phyloP scores from a whole-genome alignment of 2,888 invertebrate genomes.

The Calameuta idolon region DNA sequence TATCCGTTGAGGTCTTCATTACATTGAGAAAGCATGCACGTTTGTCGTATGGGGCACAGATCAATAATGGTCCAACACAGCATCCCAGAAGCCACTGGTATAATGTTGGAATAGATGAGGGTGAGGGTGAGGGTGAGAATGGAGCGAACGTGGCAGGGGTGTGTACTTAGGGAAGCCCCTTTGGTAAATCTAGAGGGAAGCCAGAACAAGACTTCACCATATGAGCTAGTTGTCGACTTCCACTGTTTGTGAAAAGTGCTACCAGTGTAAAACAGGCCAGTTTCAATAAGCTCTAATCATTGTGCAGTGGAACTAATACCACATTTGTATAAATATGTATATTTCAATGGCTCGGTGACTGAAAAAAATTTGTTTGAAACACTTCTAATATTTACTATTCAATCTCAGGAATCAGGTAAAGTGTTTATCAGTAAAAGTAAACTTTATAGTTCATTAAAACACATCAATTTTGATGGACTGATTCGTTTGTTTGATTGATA shows the following conservation, averaged over 20 bases:
- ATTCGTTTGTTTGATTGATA: background rate
- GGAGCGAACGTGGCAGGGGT: slow-evolving; percentile 40
- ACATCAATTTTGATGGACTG: background rate
- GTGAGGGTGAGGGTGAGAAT: slow-evolving; percentile 40
- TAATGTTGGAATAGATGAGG: slow-evolving; percentile 26
- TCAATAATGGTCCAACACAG: slow-evolving; percentile 64
- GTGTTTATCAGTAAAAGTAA: background rate
- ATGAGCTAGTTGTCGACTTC: slow-evolving; percentile 47
- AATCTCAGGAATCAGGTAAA: background rate
- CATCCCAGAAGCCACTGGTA: slow-evolving; percentile 53
- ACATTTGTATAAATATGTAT: background rate
- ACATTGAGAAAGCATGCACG: background rate
- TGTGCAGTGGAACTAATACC: background rate
- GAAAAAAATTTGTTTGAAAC: background rate
- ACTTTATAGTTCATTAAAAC: background rate
- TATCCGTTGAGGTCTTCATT: background rate
- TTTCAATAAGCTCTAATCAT: background rate
- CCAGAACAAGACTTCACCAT: slow-evolving; percentile 56
- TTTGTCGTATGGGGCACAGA: slow-evolving; percentile 25
- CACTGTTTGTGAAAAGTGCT: slow-evolving; percentile 50
- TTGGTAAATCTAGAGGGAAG: slow-evolving; percentile 53
- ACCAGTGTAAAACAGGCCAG: slow-evolving; percentile 23
- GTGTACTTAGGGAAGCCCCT: slow-evolving; percentile 50
- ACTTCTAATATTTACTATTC: background rate
- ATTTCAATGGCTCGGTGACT: background rate